Evolutionary conservation across 2,797 vertebrate species (phyloP), one percentile per base, ranked within the genome.

Genomic region (Tenualosa ilisha): DNA sequence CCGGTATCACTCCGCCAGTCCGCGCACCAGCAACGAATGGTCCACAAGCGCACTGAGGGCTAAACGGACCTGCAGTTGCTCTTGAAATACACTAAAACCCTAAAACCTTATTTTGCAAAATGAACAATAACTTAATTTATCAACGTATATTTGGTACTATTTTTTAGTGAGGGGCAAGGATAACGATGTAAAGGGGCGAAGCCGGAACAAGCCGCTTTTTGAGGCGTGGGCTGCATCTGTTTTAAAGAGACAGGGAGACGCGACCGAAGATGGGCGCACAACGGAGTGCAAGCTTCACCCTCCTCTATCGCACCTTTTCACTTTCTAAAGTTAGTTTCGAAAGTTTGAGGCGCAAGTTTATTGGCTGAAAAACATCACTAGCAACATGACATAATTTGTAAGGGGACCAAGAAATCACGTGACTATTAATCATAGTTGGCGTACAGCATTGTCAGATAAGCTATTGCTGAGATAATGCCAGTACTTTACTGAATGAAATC

Each of bases 191-290:
- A 95, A 92, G 91, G 85, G 95, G 93, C 94, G 92, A 89, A 96
- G 95, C 96, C 96, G 95, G 96, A 96, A 96, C 95, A 93, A 96
- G 95, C 95, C 95, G 95, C 96, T 96, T 96, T 95, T 95, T 92
- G 94, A 96, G 95, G 96, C 95, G 96, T 96, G 93, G 96, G 95
- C 94, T 93, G 91, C 84, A 86, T 90, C 84, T 85, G 89, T 92
- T 93, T 96, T 95, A 96, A 96, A 96, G 95, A 90, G 90, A 93
- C 94, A 95, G 89, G 87, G 81, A 84, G 79, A 59, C 85, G 63
- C 79, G 26, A 37, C 68, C 20, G 15, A 17, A 75, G 68, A 75
- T 43, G 68, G 43, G 68, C 68, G 68, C 68, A 40, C 63, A 9
- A 26, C 26, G 63, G 26, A 31, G 24, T 12, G 63, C 63, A 37